Evolutionary conservation across 1,140 invertebrate species (phyloP), one percentile per base, ranked within the genome.

Genomic region (Leptinotarsa texana): DNA sequence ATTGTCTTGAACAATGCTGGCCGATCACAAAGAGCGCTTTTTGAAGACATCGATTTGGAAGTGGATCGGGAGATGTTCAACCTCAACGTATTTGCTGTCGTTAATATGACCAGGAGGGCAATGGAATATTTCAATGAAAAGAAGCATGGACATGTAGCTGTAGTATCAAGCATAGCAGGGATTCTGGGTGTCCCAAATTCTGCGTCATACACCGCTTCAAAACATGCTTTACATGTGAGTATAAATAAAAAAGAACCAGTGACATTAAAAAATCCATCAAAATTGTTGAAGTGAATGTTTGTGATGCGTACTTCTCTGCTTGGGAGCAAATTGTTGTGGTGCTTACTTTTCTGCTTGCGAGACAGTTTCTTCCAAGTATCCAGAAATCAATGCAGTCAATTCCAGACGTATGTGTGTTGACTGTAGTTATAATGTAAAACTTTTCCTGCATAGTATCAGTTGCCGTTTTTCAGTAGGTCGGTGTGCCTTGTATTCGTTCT

Each of bases 1-100:
- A 90, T 95, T 74, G 86, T 96, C 21, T 89, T 96, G 0, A 94
- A 93, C 82, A 96, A 96, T 87, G 94, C 94, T 17, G 94, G 94
- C 3, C 85, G 94, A 77, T 92, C 92, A 33, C 95, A 97, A 86
- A 84, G 94, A 76, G 93, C 93, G 3, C 74, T 83, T 33, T 96
- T 93, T 91, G 90, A 92, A 75, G 87, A 93, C 3, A 95, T 94
- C 74, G 89, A 94, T 3, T 65, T 95, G 1, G 81, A 87, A 65
- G 94, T 96, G 1, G 94, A 97, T 82, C 88, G 88, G 70, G 89
- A 93, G 73, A 86, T 96, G 77, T 94, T 96, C 81, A 90, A 96
- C 27, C 81, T 96, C 51, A 95, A 96, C 85, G 94, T 96, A 0
- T 93, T 97, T 76, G 89, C 91, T 0, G 84, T 91, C 4, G 79